Conservation (phyloP, 2,797 vertebrate genomes). For the Pipistrellus kuhlii region DNA sequence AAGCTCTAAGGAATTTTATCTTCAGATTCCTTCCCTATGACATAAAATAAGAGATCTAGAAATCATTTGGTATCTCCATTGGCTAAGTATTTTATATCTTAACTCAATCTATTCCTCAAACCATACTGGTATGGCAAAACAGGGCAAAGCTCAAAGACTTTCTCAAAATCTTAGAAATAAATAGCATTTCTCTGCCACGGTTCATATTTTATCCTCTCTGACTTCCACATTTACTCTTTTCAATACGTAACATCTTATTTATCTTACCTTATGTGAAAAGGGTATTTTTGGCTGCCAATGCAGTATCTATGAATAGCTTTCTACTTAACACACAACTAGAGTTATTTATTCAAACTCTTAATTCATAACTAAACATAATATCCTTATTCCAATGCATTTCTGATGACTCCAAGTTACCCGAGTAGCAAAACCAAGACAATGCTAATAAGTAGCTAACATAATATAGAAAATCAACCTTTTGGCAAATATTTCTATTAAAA, state of each 20-base stretch:
- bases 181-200: background rate
- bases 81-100: background rate
- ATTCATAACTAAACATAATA: conserved; percentile 57
- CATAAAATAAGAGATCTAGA: background rate
- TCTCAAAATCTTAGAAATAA: background rate
- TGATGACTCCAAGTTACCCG: background rate
- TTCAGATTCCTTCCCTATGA: background rate
- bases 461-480: conserved; percentile 56
- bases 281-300: background rate
- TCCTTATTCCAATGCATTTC: background rate
- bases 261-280: background rate
- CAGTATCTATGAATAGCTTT: background rate
- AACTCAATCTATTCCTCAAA: background rate
- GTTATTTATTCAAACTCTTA: conserved; percentile 46
- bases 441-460: background rate
- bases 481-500: conserved; percentile 29
- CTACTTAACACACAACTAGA: background rate
- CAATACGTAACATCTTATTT: background rate
- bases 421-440: conserved; percentile 8
- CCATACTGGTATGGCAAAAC: background rate
- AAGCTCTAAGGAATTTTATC: background rate
- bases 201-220: background rate
- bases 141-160: background rate
- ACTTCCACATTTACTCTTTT: conserved; percentile 8
- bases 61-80: background rate